A percentile compares a stretch with the other conserved stretches of the same genome.
phyloP scores from a whole-genome alignment of 2,113 vertebrate species.

The Cyphomyrus plagiostoma region DNA sequence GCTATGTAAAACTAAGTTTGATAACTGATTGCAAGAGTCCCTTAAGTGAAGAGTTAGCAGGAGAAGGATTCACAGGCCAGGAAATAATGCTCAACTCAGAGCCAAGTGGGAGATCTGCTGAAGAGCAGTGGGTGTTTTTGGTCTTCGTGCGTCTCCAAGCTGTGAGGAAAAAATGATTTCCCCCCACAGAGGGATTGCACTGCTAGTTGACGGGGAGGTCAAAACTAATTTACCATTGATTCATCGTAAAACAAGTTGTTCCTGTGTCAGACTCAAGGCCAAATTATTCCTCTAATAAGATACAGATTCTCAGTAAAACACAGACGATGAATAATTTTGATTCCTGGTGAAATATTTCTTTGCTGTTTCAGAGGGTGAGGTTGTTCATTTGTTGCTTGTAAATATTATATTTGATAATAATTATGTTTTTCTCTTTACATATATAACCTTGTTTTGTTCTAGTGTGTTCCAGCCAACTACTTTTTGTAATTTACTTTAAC shows the following conservation, averaged over 20 bases:
- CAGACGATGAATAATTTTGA: not conserved
- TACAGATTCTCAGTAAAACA: constrained; percentile 4
- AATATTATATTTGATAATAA: not conserved
- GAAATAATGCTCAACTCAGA: not conserved
- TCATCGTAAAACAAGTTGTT: not conserved
- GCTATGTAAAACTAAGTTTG: not conserved
- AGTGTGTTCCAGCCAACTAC: not conserved
- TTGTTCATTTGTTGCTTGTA: not conserved
- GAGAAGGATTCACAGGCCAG: not conserved
- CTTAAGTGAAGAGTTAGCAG: not conserved
- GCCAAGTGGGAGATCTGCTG: not conserved
- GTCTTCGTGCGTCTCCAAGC: not conserved
- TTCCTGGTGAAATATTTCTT: not conserved
- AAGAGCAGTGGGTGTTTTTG: not conserved
- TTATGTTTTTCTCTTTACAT: not conserved
- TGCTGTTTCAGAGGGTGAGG: not conserved
- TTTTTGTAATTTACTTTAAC: not conserved
- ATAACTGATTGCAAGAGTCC: not conserved
- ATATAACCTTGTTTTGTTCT: not conserved
- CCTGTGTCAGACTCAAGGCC: not conserved
- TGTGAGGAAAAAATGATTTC: not conserved
- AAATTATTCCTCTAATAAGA: constrained; percentile 15
- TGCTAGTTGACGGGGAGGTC: not conserved
- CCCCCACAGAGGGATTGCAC: not conserved
- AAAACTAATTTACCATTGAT: constrained; percentile 3